These are phyloP conservation scores for Andrena chrysosceles DNA, from an alignment of 2,888 invertebrate species.

Conservation along the genomic window DNA sequence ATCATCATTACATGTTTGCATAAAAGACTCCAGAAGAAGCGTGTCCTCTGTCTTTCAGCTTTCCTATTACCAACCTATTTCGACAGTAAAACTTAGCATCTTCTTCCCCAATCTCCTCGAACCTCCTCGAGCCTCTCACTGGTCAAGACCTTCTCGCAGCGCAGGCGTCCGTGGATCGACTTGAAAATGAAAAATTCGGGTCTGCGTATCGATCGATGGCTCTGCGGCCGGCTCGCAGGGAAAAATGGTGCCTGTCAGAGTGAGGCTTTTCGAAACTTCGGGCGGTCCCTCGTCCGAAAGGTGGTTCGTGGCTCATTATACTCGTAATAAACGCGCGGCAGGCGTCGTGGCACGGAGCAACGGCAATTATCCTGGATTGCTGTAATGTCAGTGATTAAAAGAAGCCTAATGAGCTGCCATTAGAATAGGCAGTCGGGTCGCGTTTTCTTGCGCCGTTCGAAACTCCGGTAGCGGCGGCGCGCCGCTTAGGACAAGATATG, in stretches of 20 bases:
- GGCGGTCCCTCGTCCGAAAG: constrained; percentile 29
- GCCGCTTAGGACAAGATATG: constrained; percentile 60
- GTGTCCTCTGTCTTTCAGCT: neutral
- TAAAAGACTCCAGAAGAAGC: neutral
- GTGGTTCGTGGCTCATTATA: constrained; percentile 68
- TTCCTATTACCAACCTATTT: neutral
- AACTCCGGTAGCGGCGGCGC: constrained; percentile 65
- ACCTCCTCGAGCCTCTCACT: neutral
- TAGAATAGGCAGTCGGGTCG: constrained; percentile 77
- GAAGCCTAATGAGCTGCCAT: constrained; percentile 81
- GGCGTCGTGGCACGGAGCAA: constrained; percentile 60
- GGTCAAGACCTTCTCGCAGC: neutral
- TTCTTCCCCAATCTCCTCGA: neutral
- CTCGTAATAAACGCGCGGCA: constrained; percentile 69
- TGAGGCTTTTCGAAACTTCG: constrained; percentile 48
- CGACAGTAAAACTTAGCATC: neutral
- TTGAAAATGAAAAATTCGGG: constrained; percentile 63
- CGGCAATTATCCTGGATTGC: constrained; percentile 80
- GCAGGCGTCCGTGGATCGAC: constrained; percentile 20
- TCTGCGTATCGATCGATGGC: constrained; percentile 34
- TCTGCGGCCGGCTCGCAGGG: neutral
- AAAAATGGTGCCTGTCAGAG: constrained; percentile 58
- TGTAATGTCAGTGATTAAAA: constrained; percentile 82
- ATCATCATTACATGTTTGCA: constrained; percentile 56
- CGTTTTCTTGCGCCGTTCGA: constrained; percentile 63